Evolutionary conservation across 2,113 vertebrate genomes (phyloP).

Genomic region (Glaucomys volans): DNA sequence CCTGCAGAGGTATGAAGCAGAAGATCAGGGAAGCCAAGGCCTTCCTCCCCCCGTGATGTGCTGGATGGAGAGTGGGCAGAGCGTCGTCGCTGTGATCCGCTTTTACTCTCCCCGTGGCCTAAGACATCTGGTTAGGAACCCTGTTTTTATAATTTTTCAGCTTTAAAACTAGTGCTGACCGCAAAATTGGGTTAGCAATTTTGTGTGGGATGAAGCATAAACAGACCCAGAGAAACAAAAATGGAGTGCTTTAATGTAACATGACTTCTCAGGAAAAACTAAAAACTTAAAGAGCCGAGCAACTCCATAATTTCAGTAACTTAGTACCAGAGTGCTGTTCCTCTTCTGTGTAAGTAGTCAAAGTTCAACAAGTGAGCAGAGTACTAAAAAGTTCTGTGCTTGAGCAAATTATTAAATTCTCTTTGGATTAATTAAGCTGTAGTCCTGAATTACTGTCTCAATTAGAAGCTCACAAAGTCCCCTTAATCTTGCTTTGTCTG

Average conservation of each 20-base stretch:
- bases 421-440: background rate
- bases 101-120: background rate
- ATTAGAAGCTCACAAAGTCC: background rate
- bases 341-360: background rate
- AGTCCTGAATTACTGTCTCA: background rate
- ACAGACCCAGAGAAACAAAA: background rate
- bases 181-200: background rate
- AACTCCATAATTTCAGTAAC: background rate
- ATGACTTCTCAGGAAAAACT: background rate
- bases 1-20: slow-evolving; percentile 79
- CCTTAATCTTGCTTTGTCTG: background rate
- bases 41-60: slow-evolving; percentile 52
- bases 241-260: background rate
- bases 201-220: background rate
- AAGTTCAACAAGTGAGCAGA: background rate
- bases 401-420: background rate
- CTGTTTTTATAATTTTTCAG: background rate
- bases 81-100: accelerated
- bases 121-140: background rate
- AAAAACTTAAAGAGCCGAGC: background rate
- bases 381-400: background rate
- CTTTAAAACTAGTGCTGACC: background rate
- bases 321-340: background rate
- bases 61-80: accelerated
- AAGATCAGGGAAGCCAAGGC: slow-evolving; percentile 82